Conservation (phyloP, 2,888 invertebrate genomes). For the Drosophila gaucha region DNA sequence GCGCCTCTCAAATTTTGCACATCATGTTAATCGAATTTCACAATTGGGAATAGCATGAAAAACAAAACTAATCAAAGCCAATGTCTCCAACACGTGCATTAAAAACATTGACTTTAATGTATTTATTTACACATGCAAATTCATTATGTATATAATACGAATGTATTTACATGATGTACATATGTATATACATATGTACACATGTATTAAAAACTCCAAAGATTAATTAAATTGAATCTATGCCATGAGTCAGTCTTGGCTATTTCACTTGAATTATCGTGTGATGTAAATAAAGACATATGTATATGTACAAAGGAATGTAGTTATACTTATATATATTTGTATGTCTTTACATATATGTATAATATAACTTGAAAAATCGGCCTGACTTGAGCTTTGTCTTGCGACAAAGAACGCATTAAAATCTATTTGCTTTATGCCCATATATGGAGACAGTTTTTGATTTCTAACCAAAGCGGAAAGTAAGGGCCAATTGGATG, state of each 20-base stretch:
- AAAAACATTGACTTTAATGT: neutral
- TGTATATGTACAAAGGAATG: neutral
- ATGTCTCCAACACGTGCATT: constrained; percentile 14
- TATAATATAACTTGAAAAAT: neutral
- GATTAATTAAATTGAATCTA: constrained; percentile 1
- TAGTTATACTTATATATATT: neutral
- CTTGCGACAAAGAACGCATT: neutral
- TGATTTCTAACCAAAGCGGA: neutral
- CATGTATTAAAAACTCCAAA: neutral
- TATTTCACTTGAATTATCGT: constrained; percentile 4
- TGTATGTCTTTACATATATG: too few relatives aligned
- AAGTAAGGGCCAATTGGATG: neutral
- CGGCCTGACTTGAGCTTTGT: neutral
- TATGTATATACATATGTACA: neutral
- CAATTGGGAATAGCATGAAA: constrained; percentile 24
- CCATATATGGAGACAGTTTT: constrained; percentile 24
- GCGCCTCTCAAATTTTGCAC: constrained; percentile 22
- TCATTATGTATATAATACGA: too few relatives aligned
- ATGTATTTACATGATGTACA: too few relatives aligned
- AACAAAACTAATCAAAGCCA: constrained; percentile 18
- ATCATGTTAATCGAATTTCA: constrained; percentile 63
- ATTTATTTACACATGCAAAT: too few relatives aligned
- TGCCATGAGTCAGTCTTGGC: constrained; percentile 19
- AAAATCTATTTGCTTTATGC: constrained; percentile 1
- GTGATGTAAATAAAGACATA: neutral